A percentile compares a stretch with the other conserved stretches of the same genome.
These are phyloP conservation scores for Planococcus citri DNA, from an alignment of 1,140 invertebrate species.

Conservation along the genomic window DNA sequence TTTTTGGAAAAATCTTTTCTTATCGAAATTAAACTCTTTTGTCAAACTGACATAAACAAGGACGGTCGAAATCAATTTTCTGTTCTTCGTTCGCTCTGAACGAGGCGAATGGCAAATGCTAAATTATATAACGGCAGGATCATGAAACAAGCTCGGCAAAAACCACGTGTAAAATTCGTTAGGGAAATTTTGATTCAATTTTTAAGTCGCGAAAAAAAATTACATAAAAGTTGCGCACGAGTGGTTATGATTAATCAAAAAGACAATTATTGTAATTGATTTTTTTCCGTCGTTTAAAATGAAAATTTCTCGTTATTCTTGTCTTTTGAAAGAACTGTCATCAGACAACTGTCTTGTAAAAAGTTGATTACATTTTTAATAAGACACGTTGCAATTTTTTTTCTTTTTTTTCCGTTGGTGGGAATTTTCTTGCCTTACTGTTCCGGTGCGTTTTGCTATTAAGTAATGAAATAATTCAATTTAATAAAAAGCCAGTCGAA, in stretches of 20 bases:
- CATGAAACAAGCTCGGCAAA: not conserved
- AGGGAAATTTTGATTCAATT: not conserved
- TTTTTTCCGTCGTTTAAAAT: not conserved
- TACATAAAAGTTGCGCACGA: not conserved
- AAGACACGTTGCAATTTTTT: not conserved
- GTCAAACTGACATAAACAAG: not conserved
- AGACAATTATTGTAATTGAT: not conserved
- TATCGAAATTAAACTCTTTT: slow-evolving; percentile 8
- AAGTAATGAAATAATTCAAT: slow-evolving; percentile 4
- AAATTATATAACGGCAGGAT: not conserved
- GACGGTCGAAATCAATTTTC: not conserved
- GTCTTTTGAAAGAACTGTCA: not conserved
- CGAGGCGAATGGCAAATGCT: not conserved
- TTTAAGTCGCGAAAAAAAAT: not conserved
- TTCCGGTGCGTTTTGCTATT: not conserved
- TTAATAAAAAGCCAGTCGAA: slow-evolving; percentile 3
- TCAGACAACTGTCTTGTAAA: not conserved
- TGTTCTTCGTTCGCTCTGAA: not conserved
- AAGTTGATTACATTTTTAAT: slow-evolving; percentile 4
- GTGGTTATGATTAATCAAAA: not conserved
- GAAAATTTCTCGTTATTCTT: not conserved
- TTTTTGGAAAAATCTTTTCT: not conserved
- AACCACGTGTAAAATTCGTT: not conserved
- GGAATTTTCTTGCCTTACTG: not conserved
- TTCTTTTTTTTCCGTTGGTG: not conserved